phyloP scores from a whole-genome alignment of 2,888 invertebrate genomes.

The Noctua pronuba region DNA sequence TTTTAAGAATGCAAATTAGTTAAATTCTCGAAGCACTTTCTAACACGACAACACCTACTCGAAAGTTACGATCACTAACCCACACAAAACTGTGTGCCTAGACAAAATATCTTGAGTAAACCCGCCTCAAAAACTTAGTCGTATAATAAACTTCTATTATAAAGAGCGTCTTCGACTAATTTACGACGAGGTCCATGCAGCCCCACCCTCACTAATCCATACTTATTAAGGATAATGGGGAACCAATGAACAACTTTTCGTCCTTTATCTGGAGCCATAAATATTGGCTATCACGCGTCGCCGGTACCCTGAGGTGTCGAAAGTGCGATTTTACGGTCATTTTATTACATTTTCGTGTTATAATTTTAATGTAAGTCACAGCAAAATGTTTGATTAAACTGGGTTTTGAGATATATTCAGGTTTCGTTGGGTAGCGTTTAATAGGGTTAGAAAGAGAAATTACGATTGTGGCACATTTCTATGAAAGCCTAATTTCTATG shows the following conservation, averaged over 20 bases:
- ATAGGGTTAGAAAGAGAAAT: background rate
- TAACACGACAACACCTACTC: constrained; percentile 29
- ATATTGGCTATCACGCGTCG: constrained; percentile 79
- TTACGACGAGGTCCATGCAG: constrained; percentile 82
- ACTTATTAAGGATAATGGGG: constrained; percentile 90
- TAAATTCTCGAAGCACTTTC: constrained; percentile 40
- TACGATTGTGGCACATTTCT: too few species aligned
- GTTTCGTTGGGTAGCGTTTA: constrained; percentile 7
- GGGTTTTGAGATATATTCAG: constrained; percentile 8
- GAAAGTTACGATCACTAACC: constrained; percentile 29
- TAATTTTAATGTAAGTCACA: constrained; percentile 75
- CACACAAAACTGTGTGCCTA: constrained; percentile 23
- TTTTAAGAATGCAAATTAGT: constrained; percentile 49
- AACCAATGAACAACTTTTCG: constrained; percentile 88
- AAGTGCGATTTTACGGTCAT: constrained; percentile 81
- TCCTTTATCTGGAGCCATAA: constrained; percentile 86
- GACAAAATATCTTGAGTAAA: constrained; percentile 59
- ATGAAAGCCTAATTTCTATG: too few species aligned
- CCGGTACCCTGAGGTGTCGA: constrained; percentile 83
- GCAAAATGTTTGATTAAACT: constrained; percentile 50
- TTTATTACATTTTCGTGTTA: constrained; percentile 79
- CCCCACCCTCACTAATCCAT: constrained; percentile 87
- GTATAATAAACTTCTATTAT: constrained; percentile 85
- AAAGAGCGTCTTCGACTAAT: constrained; percentile 84
- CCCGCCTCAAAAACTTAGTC: constrained; percentile 64